Evolutionary conservation across 2,113 vertebrate species (phyloP).

Genomic region (Paramisgurnus dabryanus): DNA sequence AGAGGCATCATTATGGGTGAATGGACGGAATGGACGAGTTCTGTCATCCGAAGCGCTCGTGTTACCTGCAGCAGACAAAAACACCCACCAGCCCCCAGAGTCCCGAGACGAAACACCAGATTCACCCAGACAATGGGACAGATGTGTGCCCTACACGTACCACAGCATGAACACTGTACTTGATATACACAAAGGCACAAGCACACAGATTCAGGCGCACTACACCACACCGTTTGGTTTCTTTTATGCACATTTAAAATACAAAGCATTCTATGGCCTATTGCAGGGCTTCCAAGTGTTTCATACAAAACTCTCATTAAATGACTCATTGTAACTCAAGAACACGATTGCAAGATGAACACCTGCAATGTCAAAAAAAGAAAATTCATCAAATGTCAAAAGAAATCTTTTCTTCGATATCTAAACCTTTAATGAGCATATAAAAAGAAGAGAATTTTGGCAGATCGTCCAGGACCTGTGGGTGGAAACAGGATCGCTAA

Average conservation of each 20-base stretch:
- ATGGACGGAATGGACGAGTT: constrained; percentile 56
- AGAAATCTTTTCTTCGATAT: background rate
- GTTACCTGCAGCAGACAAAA: constrained; percentile 37
- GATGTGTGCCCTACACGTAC: background rate
- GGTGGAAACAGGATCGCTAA: constrained; percentile 60
- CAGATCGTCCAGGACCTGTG: constrained; percentile 41
- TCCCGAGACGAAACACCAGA: background rate
- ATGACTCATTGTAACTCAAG: background rate
- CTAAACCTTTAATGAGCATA: background rate
- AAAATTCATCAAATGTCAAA: background rate
- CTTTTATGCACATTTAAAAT: background rate
- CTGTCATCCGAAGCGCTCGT: constrained; percentile 61
- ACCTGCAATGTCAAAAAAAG: background rate
- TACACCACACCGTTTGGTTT: background rate
- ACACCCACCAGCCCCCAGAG: constrained; percentile 19
- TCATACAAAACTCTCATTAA: background rate
- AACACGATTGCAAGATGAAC: background rate
- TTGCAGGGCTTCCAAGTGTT: background rate
- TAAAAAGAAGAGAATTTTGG: background rate
- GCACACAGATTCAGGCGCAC: background rate
- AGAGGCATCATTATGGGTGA: constrained; percentile 57
- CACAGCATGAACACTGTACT: background rate
- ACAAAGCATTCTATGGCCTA: background rate
- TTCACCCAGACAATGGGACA: background rate
- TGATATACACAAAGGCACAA: background rate